Conservation (phyloP, 2,113 vertebrate genomes). For the human region GRCh38 chr20:58424501-58425000, state of each 20-base stretch:
- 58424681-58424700: background rate
- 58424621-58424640: background rate
- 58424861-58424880: background rate
- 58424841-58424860: background rate
- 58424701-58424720: too few species aligned
- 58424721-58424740: background rate
- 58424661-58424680: background rate
- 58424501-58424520: accelerated
- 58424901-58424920: background rate
- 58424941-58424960: background rate
- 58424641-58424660: background rate
- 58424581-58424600: background rate
- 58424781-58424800: background rate
- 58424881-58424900: background rate
- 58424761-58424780: background rate
- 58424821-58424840: background rate
- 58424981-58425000: background rate
- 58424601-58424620: background rate
- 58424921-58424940: background rate
- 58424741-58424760: background rate
- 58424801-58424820: background rate
- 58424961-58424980: background rate
- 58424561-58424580: background rate
- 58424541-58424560: accelerated
- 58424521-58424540: accelerated